Base-by-base conservation (phyloP, 2,888 invertebrate genomes). In the Salticus scenicus region DNA sequence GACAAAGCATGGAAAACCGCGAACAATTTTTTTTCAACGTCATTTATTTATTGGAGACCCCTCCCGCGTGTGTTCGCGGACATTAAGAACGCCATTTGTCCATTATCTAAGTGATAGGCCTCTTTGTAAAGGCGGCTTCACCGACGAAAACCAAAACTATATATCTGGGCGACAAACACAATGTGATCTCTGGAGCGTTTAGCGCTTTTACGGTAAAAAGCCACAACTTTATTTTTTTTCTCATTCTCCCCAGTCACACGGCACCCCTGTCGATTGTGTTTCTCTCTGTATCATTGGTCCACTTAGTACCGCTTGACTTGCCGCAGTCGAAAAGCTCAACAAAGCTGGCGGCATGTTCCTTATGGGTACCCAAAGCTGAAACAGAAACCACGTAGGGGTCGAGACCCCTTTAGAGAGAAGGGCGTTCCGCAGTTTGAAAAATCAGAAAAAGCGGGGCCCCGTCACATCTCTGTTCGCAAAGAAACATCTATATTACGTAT, bases 301-400 rank as follows among this genome's bases (percentile, higher is more conserved):
- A 84, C 83, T 84, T 84, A 84, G 83, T 12, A 33, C 73, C 83
- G 83, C 83, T 84, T 84, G 83, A 84, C 83, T 84, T 84, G 83
- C 10, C 51, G 31, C 67, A 30, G 33, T 57, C 57, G 57, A 57
- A 57, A 24, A 24, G 5, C 4, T 17, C 20, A 17, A 57, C 57
- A 47, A 47, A 47, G 42, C 10, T 4, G 8, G 24, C 24, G 7
- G 57, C 57, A 24, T 57, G 1, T 57, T 57, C 57, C 57, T 2
- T 7, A 24, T 24, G 57, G 47, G 47, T 17, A 47, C n/a, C n/a
- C 47, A 47, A 17, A 17, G 47, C 47, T 57, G 57, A 57, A 57
- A 57, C 57, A 57, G 57, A 57, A 57, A 57, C 57, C 4, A 17
- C 57, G 5, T 8, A 24, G 57, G 24, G 57, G 57, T 57, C 57